Evolutionary conservation across 53 echinoderm and acorn worm species (phyloP).

Genomic region (Echinarachnius parma): DNA sequence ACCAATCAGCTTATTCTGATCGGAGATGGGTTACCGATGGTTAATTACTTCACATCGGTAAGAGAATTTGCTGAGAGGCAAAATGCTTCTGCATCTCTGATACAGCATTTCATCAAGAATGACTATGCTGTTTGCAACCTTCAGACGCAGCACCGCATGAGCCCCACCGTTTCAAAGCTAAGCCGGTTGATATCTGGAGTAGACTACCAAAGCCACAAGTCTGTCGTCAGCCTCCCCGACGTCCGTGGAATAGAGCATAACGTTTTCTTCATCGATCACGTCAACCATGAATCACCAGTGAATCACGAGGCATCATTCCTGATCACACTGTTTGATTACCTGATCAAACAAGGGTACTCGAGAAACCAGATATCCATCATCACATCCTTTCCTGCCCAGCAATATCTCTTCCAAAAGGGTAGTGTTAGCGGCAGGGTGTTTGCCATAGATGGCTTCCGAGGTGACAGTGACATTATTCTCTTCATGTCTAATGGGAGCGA

Average conservation of each 20-base stretch:
- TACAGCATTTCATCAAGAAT: slow-evolving; percentile 68
- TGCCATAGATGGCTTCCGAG: slow-evolving; percentile 58
- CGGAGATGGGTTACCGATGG: slow-evolving; percentile 70
- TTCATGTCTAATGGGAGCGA: slow-evolving; percentile 56
- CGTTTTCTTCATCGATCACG: slow-evolving; percentile 57
- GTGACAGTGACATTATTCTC: slow-evolving; percentile 61
- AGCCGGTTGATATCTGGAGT: slow-evolving; percentile 44
- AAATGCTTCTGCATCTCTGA: slow-evolving; percentile 66
- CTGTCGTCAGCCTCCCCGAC: slow-evolving; percentile 27
- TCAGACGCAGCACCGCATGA: slow-evolving; percentile 72
- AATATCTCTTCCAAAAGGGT: slow-evolving; percentile 16
- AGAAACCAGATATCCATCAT: slow-evolving; percentile 54
- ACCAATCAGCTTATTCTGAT: slow-evolving; percentile 84
- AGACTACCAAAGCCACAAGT: too few relatives aligned
- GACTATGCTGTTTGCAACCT: slow-evolving; percentile 62
- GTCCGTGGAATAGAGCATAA: slow-evolving; percentile 39
- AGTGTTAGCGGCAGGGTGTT: slow-evolving; percentile 41
- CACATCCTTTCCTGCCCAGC: slow-evolving; percentile 42
- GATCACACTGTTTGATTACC: slow-evolving; percentile 32
- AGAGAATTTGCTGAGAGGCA: slow-evolving; percentile 54
- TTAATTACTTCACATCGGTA: slow-evolving; percentile 59
- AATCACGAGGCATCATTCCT: slow-evolving; percentile 53
- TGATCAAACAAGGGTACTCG: slow-evolving; percentile 50
- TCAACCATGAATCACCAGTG: slow-evolving; percentile 32
- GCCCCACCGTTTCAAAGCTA: slow-evolving; percentile 65